Conservation (phyloP, 2,888 invertebrate genomes). For the Platycnemis pennipes region DNA sequence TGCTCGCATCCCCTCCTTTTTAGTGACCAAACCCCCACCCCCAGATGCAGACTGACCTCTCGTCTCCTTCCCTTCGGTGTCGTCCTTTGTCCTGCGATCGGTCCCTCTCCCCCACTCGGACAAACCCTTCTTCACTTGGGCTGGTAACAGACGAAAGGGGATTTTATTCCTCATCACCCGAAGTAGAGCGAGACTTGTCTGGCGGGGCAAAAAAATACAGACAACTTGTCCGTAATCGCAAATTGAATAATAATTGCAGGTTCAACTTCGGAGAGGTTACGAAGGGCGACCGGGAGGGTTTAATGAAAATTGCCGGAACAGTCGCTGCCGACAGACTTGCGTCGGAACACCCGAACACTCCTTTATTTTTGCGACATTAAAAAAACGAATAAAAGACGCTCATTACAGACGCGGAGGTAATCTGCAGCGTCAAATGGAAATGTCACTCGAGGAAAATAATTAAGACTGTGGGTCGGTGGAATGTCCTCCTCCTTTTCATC, state of each 20-base stretch:
- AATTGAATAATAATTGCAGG: conserved; percentile 22
- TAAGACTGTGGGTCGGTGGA: not conserved
- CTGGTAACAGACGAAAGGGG: no score
- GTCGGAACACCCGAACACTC: no score
- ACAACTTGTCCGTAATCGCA: not conserved
- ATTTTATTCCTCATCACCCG: not conserved
- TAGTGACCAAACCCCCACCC: no score
- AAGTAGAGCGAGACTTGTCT: not conserved
- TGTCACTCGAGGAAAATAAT: not conserved
- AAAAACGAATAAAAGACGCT: not conserved
- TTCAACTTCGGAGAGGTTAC: not conserved
- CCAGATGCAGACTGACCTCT: no score
- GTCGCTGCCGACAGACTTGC: not conserved
- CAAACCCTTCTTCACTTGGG: not conserved
- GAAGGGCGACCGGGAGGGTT: not conserved
- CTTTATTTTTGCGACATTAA: not conserved
- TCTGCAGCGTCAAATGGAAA: not conserved
- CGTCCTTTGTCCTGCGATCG: no score
- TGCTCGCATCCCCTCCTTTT: no score
- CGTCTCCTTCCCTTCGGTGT: no score
- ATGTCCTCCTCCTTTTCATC: not conserved
- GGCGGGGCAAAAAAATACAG: not conserved
- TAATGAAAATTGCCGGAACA: not conserved
- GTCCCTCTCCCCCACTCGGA: not conserved
- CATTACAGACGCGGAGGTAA: not conserved